These are phyloP conservation scores for Zaprionus davidi DNA, from an alignment of 1,140 invertebrate species.

Conservation along the genomic window DNA sequence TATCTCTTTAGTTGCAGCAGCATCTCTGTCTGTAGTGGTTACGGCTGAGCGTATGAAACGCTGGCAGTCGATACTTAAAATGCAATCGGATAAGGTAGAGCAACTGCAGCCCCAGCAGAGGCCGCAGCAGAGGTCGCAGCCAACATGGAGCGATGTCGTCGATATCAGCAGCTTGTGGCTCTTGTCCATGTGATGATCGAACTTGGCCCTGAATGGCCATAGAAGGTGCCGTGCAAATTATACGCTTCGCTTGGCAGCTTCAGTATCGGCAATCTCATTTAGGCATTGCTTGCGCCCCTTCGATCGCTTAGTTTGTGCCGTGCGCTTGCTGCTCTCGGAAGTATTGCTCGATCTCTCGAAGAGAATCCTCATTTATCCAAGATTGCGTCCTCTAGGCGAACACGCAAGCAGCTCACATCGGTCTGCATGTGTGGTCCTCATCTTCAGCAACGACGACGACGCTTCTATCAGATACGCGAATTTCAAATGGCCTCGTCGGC, in stretches of 20 bases:
- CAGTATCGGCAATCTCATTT: constrained; percentile 25
- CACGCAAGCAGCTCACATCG: constrained; percentile 73
- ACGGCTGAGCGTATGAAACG: constrained; percentile 38
- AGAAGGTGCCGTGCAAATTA: constrained; percentile 62
- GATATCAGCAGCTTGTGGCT: constrained; percentile 71
- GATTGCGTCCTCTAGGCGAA: constrained; percentile 74
- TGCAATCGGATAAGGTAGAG: not conserved
- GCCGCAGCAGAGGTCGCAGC: not conserved
- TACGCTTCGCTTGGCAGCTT: constrained; percentile 45
- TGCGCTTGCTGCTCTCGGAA: constrained; percentile 37
- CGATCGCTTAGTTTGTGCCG: constrained; percentile 46
- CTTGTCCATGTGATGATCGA: constrained; percentile 53
- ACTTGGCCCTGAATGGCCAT: constrained; percentile 55
- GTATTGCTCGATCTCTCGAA: constrained; percentile 14
- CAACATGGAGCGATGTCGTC: constrained; percentile 25
- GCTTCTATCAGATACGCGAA: constrained; percentile 79
- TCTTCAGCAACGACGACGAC: constrained; percentile 53
- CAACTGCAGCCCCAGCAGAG: not conserved
- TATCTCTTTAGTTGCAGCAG: not conserved
- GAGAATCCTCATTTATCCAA: constrained; percentile 51
- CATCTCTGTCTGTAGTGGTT: constrained; percentile 40
- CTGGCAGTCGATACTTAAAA: constrained; percentile 41
- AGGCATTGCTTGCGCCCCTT: constrained; percentile 25
- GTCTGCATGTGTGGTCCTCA: constrained; percentile 79
- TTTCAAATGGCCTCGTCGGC: constrained; percentile 77